Base-by-base conservation (phyloP, 2,113 vertebrate genomes). In the Acanthisitta chloris region DNA sequence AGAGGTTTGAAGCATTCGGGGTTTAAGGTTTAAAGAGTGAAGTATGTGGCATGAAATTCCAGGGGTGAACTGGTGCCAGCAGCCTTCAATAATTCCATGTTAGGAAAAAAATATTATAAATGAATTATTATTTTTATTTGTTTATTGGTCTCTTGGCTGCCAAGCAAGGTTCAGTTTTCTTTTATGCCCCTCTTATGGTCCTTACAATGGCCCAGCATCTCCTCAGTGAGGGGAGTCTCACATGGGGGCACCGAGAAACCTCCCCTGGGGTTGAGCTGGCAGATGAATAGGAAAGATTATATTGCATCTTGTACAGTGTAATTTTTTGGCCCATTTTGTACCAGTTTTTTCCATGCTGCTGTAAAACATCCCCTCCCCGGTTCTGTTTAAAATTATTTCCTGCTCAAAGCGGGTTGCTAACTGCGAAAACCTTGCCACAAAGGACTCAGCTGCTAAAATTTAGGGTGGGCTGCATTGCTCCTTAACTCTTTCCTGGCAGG, bases 351-450 rank as follows among this genome's bases (percentile, higher is more conserved):
- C 87, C 16, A 1, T 14, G 55, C 19, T 86, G 69, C 78, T 67
- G 38, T 62, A 45, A 51, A 55, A 34, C 12, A 8, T 48, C 71
- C 33, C 69, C 84, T 70, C 66, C 52, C 36, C 28, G 10, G n/a
- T 43, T 55, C 61, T 81, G 57, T 52, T 76, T 31, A 24, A 86
- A 64, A 46, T 61, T 28, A 45, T 95, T 94, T 96, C 94, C 94
- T 92, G 87, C 88, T 45, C 0, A 0, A 51, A 73, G 77, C 0
- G 0, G 36, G 58, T 21, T 86, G 72, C 45, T 88, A 82, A n/a
- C 61, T 88, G 61, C 40, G 11, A 51, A 81, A 86, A 36, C 65
- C 19, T 81, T 52, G 36, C 36, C 23, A 46, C 5, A 5, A 34
- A 81, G 71, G 21, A 28, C 40, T 76, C 6, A 1, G 58, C 72